These are phyloP conservation scores for Lasioglossum calceatum DNA, from an alignment of 2,888 invertebrate genomes.

Conservation along the genomic window DNA sequence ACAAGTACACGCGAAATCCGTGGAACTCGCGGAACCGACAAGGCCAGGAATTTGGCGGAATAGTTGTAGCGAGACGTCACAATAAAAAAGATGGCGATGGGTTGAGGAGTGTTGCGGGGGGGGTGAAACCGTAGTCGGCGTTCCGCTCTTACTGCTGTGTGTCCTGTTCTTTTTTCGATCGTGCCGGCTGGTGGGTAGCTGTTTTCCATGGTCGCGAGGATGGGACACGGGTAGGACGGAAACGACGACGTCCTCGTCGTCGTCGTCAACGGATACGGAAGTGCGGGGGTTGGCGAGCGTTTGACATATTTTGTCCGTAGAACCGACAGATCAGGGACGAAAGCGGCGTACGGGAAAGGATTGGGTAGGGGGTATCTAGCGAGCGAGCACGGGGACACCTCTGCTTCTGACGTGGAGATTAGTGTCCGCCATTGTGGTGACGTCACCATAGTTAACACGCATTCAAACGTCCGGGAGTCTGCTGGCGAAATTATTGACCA, in stretches of 20 bases:
- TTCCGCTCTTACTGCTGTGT: neutral
- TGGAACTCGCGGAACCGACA: constrained; percentile 29
- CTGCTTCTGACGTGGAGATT: constrained; percentile 84
- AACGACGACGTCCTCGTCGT: constrained; percentile 29
- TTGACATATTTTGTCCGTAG: constrained; percentile 83
- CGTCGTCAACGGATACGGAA: neutral
- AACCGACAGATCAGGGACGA: constrained; percentile 83
- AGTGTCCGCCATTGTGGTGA: constrained; percentile 84
- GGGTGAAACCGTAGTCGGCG: neutral
- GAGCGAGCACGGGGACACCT: constrained; percentile 75
- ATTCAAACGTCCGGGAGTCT: constrained; percentile 76
- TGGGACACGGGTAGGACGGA: constrained; percentile 40
- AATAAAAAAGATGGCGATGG: constrained; percentile 28
- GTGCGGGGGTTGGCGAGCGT: constrained; percentile 67
- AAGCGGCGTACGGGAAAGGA: constrained; percentile 66
- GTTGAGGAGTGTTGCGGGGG: neutral
- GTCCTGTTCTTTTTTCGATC: constrained; percentile 26
- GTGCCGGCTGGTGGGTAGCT: constrained; percentile 12
- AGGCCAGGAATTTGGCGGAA: constrained; percentile 16
- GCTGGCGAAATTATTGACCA: constrained; percentile 71
- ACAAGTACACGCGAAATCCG: neutral
- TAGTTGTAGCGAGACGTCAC: constrained; percentile 31
- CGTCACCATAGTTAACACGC: constrained; percentile 83
- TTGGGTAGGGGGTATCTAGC: constrained; percentile 51
- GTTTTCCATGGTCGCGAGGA: constrained; percentile 37